Evolutionary conservation across 2,113 vertebrate genomes (phyloP).

Genomic region (Piprites chloris): DNA sequence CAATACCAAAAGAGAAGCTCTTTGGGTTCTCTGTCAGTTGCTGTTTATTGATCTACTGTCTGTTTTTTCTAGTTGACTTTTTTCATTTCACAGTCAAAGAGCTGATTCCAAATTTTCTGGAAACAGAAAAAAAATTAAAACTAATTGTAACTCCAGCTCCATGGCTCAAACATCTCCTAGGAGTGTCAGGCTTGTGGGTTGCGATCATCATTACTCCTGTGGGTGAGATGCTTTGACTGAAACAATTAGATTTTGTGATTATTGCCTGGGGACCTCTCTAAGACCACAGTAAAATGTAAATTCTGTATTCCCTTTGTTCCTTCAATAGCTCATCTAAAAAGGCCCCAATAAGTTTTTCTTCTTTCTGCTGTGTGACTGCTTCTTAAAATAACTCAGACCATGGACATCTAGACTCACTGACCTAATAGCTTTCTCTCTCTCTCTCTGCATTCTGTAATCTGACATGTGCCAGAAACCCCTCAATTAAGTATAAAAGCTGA

Average conservation of each 20-base stretch:
- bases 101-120: neutral
- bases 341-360: neutral
- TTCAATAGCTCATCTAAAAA: neutral
- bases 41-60: neutral
- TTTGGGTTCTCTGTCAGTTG: neutral
- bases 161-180: neutral
- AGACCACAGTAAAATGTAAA: neutral
- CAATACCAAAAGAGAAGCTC: neutral
- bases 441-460: neutral
- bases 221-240: neutral
- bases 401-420: neutral
- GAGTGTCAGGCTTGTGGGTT: fast-evolving
- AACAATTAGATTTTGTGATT: neutral
- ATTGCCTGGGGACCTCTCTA: neutral
- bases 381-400: neutral
- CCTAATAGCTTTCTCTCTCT: neutral
- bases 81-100: neutral
- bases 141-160: neutral
- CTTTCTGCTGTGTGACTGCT: neutral
- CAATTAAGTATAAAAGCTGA: conserved; percentile 9
- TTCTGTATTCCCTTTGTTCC: neutral
- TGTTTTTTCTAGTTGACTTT: neutral
- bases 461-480: conserved; percentile 17
- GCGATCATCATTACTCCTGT: neutral
- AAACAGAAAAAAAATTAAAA: neutral